Evolutionary conservation across 2,888 invertebrate species (phyloP).

Genomic region (Oscheius sp.): DNA sequence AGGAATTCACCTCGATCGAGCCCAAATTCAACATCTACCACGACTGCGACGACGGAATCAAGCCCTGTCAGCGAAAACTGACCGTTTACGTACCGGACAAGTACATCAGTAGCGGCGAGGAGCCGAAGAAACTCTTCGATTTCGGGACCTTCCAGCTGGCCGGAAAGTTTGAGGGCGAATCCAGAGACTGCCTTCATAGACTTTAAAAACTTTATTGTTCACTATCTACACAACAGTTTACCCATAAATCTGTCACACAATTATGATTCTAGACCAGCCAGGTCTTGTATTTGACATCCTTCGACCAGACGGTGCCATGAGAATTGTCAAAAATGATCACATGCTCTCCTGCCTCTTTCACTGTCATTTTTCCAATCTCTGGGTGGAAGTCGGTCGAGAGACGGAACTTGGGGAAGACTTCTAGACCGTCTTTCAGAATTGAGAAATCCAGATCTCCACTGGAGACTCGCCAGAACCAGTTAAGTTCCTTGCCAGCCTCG

Average conservation of each 20-base stretch:
- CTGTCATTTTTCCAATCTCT: constrained; percentile 59
- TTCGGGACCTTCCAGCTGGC: constrained; percentile 40
- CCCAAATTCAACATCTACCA: constrained; percentile 70
- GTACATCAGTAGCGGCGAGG: constrained; percentile 40
- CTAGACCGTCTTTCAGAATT: constrained; percentile 48
- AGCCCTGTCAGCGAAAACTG: constrained; percentile 40
- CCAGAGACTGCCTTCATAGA: constrained; percentile 36
- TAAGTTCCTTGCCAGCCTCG: constrained; percentile 3
- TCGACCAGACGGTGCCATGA: constrained; percentile 64
- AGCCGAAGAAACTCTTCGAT: constrained; percentile 37
- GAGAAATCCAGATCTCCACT: constrained; percentile 60
- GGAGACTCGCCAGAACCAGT: constrained; percentile 46
- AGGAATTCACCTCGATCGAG: constrained; percentile 71
- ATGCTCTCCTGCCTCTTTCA: constrained; percentile 58
- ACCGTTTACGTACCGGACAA: constrained; percentile 40
- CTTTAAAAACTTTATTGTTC: background rate
- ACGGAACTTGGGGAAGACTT: constrained; percentile 64
- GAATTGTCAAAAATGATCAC: constrained; percentile 66
- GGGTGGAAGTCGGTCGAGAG: constrained; percentile 68
- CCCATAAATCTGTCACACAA: background rate
- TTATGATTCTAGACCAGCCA: constrained; percentile 35
- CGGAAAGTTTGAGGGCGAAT: constrained; percentile 38
- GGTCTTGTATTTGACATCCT: constrained; percentile 66
- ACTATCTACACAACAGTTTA: background rate
- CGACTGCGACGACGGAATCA: constrained; percentile 67